Base-by-base conservation (phyloP, 2,888 invertebrate species). In the Macrophya annulata region DNA sequence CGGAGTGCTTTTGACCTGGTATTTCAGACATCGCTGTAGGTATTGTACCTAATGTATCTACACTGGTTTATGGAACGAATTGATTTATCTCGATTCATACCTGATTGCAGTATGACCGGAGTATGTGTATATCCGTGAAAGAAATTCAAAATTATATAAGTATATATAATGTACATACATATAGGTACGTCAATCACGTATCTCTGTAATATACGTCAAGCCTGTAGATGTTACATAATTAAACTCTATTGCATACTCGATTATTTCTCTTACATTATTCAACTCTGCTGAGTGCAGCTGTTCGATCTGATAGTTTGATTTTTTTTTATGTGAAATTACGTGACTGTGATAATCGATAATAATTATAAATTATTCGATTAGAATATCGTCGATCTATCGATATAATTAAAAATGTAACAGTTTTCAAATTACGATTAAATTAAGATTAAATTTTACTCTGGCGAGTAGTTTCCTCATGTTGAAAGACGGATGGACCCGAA, bases 1-100 rank as follows among this genome's bases (percentile, higher is more conserved):
- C 31, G 31, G 1, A 31, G 31, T 62, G 62, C 8, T 21, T 62
- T n/a, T 10, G 62, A 62, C 17, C 21, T n/a, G 15, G 6, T 2
- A 1, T 62, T 62, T 62, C 62, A n/a, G 21, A 62, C 62, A 15
- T n/a, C n/a, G 62, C 21, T 31, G 51, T 51, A 17, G 51, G n/a
- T 55, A n/a, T 8, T 12, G 21, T 25, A 21, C 62, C 25, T 25
- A 6, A 37, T 6, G 21, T 17, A 21, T 10, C 0, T 72, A 21
- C 45, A 12, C 5, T 21, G 9, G 10, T 71, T 21, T 76, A 25
- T 76, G 21, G 45, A 31, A 77, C 55, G n/a, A 31, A 55, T 77
- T 77, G 15, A 77, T 77, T 77, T 25, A 51, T 37, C 55, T 51
- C 55, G 77, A 77, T 55, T 77, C 51, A 55, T 55, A 55, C 55